phyloP scores from a whole-genome alignment of 2,113 vertebrate species.

The Delphinus delphis region DNA sequence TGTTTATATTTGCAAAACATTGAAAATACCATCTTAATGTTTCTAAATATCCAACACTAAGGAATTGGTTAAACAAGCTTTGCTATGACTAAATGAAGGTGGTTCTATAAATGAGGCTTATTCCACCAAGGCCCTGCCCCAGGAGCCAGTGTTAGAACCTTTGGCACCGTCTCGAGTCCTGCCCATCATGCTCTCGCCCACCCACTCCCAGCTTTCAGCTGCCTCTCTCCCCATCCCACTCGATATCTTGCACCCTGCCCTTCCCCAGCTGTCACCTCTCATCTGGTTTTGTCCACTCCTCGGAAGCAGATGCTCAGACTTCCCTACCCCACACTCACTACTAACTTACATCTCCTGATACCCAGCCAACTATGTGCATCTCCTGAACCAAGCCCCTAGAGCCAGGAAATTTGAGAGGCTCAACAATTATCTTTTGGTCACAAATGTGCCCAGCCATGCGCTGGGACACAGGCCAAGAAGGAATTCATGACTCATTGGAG shows the following conservation, averaged over 20 bases:
- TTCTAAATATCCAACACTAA: background rate
- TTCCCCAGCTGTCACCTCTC: background rate
- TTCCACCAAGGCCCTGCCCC: background rate
- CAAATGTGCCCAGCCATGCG: background rate
- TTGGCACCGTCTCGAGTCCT: background rate
- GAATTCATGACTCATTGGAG: rapidly evolving
- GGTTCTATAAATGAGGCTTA: too few relatives aligned
- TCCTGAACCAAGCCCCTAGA: background rate
- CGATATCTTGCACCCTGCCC: background rate
- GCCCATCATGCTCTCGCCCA: rapidly evolving
- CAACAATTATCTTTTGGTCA: background rate
- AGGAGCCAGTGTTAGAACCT: background rate
- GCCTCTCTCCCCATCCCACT: background rate
- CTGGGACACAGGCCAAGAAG: background rate
- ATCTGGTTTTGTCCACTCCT: background rate
- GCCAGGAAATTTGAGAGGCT: background rate
- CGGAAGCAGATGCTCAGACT: background rate
- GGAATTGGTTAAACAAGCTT: background rate
- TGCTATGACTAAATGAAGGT: background rate
- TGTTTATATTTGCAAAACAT: background rate
- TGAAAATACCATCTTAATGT: background rate
- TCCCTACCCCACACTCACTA: background rate
- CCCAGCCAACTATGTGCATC: rapidly evolving
- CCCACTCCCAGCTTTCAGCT: background rate
- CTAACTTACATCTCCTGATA: too few relatives aligned